Percentiles rank a stretch among this genome's conserved stretches.
phyloP scores from a whole-genome alignment of 2,113 vertebrate species.

The Anseranas semipalmata region DNA sequence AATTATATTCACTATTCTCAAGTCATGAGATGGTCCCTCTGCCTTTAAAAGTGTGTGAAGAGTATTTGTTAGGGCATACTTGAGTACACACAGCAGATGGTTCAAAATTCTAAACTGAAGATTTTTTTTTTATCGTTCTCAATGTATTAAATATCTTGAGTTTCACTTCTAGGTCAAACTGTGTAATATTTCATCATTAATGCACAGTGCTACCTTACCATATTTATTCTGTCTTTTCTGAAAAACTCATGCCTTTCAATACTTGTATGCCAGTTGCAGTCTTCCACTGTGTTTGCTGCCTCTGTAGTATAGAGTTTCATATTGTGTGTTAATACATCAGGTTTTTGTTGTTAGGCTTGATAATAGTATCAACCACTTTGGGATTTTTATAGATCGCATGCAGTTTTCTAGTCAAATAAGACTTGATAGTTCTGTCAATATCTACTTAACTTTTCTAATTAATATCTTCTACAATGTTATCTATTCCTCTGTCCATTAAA shows the following conservation, averaged over 20 bases:
- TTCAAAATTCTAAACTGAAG: neutral
- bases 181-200: neutral
- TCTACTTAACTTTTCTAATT: neutral
- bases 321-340: neutral
- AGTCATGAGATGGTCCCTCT: neutral
- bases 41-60: neutral
- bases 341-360: neutral
- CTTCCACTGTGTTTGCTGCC: neutral
- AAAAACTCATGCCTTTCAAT: neutral
- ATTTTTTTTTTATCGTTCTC: neutral
- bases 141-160: neutral
- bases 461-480: neutral
- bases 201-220: neutral
- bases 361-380: neutral
- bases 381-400: neutral
- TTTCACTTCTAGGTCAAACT: neutral
- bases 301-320: neutral
- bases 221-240: neutral
- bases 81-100: neutral
- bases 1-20: neutral
- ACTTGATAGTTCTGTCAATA: neutral
- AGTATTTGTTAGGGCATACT: neutral
- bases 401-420: neutral
- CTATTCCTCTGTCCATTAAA: neutral
- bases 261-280: neutral